Evolutionary conservation across 2,113 vertebrate genomes (phyloP).

Genomic region (Beaufortia kweichowensis): DNA sequence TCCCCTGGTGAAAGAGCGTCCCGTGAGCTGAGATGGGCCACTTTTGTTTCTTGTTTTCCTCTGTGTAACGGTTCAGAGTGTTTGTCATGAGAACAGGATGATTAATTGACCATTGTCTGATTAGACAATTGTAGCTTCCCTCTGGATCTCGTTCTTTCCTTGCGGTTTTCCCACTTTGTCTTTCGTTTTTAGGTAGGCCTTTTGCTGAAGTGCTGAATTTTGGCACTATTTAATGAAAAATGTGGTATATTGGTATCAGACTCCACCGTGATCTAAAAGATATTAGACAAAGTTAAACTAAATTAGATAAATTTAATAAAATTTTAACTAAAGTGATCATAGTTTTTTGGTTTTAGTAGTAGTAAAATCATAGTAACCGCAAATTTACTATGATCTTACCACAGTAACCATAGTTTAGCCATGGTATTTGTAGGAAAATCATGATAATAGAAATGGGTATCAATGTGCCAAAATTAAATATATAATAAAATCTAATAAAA

Average conservation of each 20-base stretch:
- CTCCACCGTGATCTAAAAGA: background rate
- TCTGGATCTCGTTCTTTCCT: constrained; percentile 8
- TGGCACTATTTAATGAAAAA: background rate
- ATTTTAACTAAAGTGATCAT: no score
- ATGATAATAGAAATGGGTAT: no score
- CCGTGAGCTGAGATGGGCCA: constrained; percentile 30
- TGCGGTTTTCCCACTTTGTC: background rate
- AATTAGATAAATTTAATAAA: no score
- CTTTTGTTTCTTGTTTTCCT: constrained; percentile 41
- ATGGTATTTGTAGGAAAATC: no score
- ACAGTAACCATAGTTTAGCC: no score
- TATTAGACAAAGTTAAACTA: no score
- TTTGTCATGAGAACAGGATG: constrained; percentile 39
- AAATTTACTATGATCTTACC: no score
- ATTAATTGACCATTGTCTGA: constrained; percentile 49
- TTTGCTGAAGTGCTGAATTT: background rate
- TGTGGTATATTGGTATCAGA: background rate
- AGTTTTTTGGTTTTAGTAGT: no score
- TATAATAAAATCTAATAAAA: no score
- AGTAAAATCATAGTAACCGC: no score
- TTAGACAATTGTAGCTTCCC: constrained; percentile 34
- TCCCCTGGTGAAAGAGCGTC: constrained; percentile 50
- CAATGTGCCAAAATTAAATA: no score
- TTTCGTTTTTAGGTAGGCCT: background rate
- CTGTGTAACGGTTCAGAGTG: constrained; percentile 4